Percentiles rank a stretch among this genome's conserved stretches.
These are phyloP conservation scores for Xiphydria camelus DNA, from an alignment of 2,888 invertebrate species.

Conservation along the genomic window DNA sequence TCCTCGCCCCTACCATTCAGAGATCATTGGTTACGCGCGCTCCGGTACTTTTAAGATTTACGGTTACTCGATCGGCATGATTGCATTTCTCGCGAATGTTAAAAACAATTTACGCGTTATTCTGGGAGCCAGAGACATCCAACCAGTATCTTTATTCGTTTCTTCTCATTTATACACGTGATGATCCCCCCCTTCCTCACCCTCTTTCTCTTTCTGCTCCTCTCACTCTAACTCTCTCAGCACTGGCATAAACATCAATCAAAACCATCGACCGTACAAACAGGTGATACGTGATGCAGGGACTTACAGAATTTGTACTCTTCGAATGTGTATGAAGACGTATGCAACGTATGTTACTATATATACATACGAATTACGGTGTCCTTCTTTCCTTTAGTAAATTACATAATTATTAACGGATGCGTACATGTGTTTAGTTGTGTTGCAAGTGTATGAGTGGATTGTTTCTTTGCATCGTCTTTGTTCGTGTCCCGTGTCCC, in stretches of 20 bases:
- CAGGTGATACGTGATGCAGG: conserved; percentile 44
- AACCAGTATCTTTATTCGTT: not conserved
- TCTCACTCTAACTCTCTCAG: conserved; percentile 3
- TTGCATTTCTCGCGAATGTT: conserved; percentile 11
- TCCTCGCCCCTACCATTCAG: too few species aligned
- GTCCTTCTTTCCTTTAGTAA: conserved; percentile 12
- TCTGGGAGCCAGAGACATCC: too few species aligned
- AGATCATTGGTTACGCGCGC: conserved; percentile 46
- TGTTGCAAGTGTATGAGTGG: too few species aligned
- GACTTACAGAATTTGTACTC: conserved; percentile 78
- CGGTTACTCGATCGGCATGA: conserved; percentile 5
- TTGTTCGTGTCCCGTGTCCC: too few species aligned
- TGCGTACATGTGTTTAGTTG: too few species aligned
- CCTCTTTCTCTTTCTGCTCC: conserved; percentile 5
- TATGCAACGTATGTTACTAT: conserved; percentile 22
- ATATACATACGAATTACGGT: conserved; percentile 24
- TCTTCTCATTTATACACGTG: conserved; percentile 9
- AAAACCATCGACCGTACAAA: conserved; percentile 26
- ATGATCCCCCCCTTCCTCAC: conserved; percentile 14
- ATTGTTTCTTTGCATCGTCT: too few species aligned
- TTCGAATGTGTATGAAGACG: conserved; percentile 58
- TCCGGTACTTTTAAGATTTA: too few species aligned
- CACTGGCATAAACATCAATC: conserved; percentile 21
- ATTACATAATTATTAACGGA: conserved; percentile 16
- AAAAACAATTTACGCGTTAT: conserved; percentile 15